These are phyloP conservation scores for Diabrotica undecimpunctata DNA, from an alignment of 1,140 invertebrate genomes.

Conservation along the genomic window DNA sequence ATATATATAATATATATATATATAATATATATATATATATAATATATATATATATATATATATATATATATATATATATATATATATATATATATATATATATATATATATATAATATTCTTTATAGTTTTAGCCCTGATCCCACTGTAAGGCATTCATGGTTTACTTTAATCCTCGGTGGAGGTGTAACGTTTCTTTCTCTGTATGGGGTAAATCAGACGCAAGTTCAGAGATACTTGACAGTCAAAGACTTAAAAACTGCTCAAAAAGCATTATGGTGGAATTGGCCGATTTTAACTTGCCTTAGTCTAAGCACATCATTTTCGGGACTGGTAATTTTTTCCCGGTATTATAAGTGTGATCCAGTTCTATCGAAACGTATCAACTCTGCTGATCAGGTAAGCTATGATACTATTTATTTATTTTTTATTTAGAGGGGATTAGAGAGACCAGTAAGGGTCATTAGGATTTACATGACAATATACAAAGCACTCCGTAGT, in stretches of 20 bases:
- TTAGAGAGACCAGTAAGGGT: too few relatives aligned
- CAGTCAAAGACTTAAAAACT: constrained; percentile 64
- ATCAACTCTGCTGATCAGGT: constrained; percentile 55
- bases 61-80: too few relatives aligned
- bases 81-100: too few relatives aligned
- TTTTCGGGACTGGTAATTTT: constrained; percentile 78
- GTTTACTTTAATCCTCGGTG: constrained; percentile 69
- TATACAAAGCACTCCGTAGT: too few relatives aligned
- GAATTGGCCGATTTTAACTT: constrained; percentile 66
- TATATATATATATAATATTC: too few relatives aligned
- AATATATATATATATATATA: too few relatives aligned
- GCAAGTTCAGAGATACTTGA: constrained; percentile 82
- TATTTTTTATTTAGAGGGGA: neutral
- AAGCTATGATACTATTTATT: constrained; percentile 5
- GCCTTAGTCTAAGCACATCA: constrained; percentile 65
- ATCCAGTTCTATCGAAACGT: constrained; percentile 59
- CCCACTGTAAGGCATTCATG: constrained; percentile 72
- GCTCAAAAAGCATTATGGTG: constrained; percentile 65
- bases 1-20: too few relatives aligned
- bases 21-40: too few relatives aligned
- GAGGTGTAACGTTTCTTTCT: constrained; percentile 67
- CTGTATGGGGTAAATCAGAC: constrained; percentile 80
- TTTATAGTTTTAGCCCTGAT: constrained; percentile 59
- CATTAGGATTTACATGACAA: too few relatives aligned
- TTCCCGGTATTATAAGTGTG: constrained; percentile 70